Conservation (phyloP, 2,797 vertebrate genomes). For the Hemibagrus guttatus region DNA sequence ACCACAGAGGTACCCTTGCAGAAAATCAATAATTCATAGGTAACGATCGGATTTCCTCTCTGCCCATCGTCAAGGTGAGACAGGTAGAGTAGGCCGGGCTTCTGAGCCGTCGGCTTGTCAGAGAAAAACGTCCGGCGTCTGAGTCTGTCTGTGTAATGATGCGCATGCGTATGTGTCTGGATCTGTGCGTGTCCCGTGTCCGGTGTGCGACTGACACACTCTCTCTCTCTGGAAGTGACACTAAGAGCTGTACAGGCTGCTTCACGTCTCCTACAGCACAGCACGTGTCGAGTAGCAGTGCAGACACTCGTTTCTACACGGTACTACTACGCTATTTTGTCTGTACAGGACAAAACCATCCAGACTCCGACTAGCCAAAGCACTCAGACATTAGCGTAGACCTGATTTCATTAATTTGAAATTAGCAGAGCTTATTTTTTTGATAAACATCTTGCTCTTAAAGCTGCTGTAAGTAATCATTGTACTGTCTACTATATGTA, state of each 20-base stretch:
- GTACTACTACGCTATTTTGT: background rate
- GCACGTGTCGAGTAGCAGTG: slow-evolving; percentile 10
- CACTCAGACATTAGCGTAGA: background rate
- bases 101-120: slow-evolving; percentile 44
- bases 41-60: slow-evolving; percentile 60
- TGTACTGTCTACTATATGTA: background rate
- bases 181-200: slow-evolving; percentile 1
- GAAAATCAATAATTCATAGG: slow-evolving; percentile 66
- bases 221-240: slow-evolving; percentile 45
- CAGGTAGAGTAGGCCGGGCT: slow-evolving; percentile 27
- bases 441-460: background rate
- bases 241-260: slow-evolving; percentile 52
- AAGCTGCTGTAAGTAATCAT: background rate
- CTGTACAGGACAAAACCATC: background rate
- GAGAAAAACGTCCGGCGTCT: slow-evolving; percentile 42
- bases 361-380: background rate
- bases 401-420: background rate
- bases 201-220: slow-evolving; percentile 50
- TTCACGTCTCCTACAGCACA: slow-evolving; percentile 11
- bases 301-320: background rate
- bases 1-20: slow-evolving; percentile 54
- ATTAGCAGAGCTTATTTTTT: background rate
- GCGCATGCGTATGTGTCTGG: slow-evolving; percentile 37
- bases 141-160: slow-evolving; percentile 51
- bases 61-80: slow-evolving; percentile 57